Conservation (phyloP, 1,140 invertebrate species). For the Cotesia vestalis region DNA sequence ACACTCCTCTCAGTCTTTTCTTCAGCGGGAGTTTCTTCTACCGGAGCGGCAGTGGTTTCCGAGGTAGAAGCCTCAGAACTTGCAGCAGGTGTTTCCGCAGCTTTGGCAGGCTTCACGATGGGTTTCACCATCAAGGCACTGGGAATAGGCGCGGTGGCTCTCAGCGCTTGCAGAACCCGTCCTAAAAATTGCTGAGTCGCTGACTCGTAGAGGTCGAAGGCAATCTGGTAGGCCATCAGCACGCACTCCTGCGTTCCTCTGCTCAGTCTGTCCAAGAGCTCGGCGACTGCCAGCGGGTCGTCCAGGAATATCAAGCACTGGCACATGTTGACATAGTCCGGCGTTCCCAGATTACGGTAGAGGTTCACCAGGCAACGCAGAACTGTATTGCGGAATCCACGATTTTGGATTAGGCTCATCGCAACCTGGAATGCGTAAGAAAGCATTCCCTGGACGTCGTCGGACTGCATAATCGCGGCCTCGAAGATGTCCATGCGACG, state of each 20-base stretch:
- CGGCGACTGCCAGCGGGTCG: slow-evolving; percentile 89
- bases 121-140: slow-evolving; percentile 72
- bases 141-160: slow-evolving; percentile 85
- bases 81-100: not conserved
- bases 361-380: slow-evolving; percentile 88
- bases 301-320: slow-evolving; percentile 97
- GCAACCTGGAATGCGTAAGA: slow-evolving; percentile 94
- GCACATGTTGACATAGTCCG: slow-evolving; percentile 96
- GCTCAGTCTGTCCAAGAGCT: slow-evolving; percentile 88
- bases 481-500: slow-evolving; percentile 96
- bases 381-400: slow-evolving; percentile 90
- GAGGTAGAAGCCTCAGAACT: slow-evolving; percentile 50
- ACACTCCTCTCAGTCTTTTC: slow-evolving; percentile 62
- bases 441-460: slow-evolving; percentile 90
- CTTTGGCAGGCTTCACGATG: slow-evolving; percentile 73
- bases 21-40: slow-evolving; percentile 60
- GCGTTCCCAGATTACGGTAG: slow-evolving; percentile 85
- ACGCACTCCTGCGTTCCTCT: slow-evolving; percentile 76
- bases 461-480: slow-evolving; percentile 88
- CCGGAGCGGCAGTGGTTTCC: slow-evolving; percentile 37
- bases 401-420: slow-evolving; percentile 94
- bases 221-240: slow-evolving; percentile 98
- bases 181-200: slow-evolving; percentile 97
- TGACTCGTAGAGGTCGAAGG: slow-evolving; percentile 98
- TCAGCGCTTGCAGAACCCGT: slow-evolving; percentile 84